phyloP scores from a whole-genome alignment of 92 coral and sea anemone species.

The Phenganax marumi region DNA sequence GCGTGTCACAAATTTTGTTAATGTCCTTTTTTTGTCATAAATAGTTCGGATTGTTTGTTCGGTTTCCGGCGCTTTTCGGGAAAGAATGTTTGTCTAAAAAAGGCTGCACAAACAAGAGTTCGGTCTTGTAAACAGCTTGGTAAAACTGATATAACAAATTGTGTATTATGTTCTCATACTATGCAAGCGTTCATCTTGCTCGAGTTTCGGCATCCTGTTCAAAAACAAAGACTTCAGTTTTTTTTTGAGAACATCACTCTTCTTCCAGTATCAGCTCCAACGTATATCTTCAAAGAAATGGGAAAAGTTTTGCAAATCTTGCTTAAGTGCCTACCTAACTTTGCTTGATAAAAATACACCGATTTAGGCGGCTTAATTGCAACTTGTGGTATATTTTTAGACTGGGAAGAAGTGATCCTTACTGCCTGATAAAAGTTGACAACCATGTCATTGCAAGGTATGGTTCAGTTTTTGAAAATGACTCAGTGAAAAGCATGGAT shows the following conservation, averaged over 20 bases:
- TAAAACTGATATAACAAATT: no score
- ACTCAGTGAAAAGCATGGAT: not conserved
- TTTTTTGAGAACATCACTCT: no score
- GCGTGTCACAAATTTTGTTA: not conserved
- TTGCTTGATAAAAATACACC: not conserved
- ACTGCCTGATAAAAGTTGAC: slow-evolving; percentile 87
- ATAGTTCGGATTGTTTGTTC: not conserved
- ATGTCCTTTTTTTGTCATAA: not conserved
- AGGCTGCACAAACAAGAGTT: no score
- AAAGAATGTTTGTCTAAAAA: not conserved
- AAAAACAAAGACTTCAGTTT: no score
- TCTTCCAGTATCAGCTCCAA: no score
- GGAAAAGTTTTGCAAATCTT: not conserved
- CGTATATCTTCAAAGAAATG: no score
- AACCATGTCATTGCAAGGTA: slow-evolving; percentile 89
- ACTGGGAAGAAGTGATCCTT: slow-evolving; percentile 92
- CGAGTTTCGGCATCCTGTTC: no score
- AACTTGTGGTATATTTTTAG: slow-evolving; percentile 42
- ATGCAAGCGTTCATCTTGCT: no score
- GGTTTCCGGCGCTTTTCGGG: not conserved
- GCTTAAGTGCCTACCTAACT: not conserved
- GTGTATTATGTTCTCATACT: no score
- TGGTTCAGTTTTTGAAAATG: not conserved
- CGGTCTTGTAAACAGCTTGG: no score
- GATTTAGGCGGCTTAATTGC: not conserved